Percentiles rank a stretch among this genome's conserved stretches.
Evolutionary conservation across 2,113 vertebrate genomes (phyloP).

Genomic region (Gallinago undulata): DNA sequence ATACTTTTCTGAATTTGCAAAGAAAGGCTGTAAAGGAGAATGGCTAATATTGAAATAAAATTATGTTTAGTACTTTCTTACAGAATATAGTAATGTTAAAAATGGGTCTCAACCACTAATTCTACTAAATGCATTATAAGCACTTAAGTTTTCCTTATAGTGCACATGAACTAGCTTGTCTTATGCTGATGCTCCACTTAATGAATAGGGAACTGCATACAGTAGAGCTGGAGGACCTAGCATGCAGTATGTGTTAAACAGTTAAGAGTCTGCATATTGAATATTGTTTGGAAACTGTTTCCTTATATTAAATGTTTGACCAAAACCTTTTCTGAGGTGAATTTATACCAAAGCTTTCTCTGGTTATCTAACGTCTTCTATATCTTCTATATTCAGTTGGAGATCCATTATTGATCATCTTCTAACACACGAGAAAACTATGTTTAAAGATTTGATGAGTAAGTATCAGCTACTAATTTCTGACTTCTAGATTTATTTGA

Average conservation of each 20-base stretch:
- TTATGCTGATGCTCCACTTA: background rate
- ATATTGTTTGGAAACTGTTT: background rate
- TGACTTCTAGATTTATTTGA: background rate
- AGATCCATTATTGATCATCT: conserved; percentile 94
- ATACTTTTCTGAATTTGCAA: background rate
- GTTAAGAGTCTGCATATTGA: background rate
- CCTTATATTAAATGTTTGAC: background rate
- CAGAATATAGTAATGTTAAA: background rate
- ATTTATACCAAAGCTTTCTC: background rate
- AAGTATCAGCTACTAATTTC: conserved; percentile 68
- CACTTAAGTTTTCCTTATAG: background rate
- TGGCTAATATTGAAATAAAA: background rate
- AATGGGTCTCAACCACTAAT: background rate
- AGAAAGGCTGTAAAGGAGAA: background rate
- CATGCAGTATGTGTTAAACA: background rate
- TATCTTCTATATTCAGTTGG: conserved; percentile 79
- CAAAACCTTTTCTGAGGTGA: background rate
- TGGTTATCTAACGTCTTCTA: background rate
- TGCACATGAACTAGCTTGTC: background rate
- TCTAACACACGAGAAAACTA: conserved; percentile 96
- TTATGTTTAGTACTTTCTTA: background rate
- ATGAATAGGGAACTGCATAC: background rate
- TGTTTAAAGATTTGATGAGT: conserved; percentile 99
- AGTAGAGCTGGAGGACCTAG: background rate
- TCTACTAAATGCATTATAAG: background rate